Base-by-base conservation (phyloP, 2,113 vertebrate species). In the Ascaphus truei region DNA sequence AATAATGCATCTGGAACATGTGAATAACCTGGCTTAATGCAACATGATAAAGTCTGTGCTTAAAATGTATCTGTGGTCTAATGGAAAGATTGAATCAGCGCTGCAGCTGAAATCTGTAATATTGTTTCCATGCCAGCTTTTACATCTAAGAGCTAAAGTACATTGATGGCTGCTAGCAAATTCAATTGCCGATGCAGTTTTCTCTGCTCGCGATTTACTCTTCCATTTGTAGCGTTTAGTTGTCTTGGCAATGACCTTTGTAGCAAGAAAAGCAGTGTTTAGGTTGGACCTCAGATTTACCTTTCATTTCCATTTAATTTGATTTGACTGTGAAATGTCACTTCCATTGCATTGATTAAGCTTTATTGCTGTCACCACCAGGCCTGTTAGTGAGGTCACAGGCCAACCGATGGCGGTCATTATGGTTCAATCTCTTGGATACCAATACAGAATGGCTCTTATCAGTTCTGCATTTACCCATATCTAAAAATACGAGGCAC, bases 291-390 rank as follows among this genome's bases (percentile, higher is more conserved):
- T 88, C 83, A 84, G 84, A 88, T 91, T 92, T 88, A 85, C 86
- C 86, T 90, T 93, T 92, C 85, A 85, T 94, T 93, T 92, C 88
- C 89, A 92, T 93, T 89, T 96, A 94, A 96, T 96, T 94, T 92
- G 92, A 94, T 96, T 95, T 92, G 89, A 92, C 90, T 92, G 88
- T 81, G 78, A 93, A 94, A 94, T 93, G 92, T 92, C 93, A 90
- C 92, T 94, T 92, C 88, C 85, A 87, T 82, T 85, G 88, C 91
- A 95, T 94, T 92, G 94, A 96, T 96, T 93, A 92, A 90, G 87
- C 90, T 83, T 91, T 89, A 84, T 62, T 82, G 84, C 55, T 84
- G 87, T 56, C 83, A 85, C 89, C 83, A 88, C 87, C 75, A 88
- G 80, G 79, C 78, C 85, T 81, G 86, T 89, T 82, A 88, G 75